Percentiles rank a stretch among this genome's conserved stretches.
Evolutionary conservation across 2,888 invertebrate species (phyloP).

Genomic region (Eupithecia pulchellata): DNA sequence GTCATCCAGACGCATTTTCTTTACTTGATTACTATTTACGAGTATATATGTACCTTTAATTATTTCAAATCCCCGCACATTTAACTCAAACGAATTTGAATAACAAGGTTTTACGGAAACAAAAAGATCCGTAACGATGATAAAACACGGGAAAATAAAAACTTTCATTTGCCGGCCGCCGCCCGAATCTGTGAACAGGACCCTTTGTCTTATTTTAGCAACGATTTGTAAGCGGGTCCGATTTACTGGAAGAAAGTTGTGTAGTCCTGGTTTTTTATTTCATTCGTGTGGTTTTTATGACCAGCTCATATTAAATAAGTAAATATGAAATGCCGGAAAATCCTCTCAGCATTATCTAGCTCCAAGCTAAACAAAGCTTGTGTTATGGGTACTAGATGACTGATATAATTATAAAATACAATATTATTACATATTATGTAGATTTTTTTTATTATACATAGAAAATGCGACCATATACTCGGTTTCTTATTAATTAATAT

Average conservation of each 20-base stretch:
- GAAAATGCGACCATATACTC: too few relatives aligned
- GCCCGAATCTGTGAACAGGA: slow-evolving; percentile 12
- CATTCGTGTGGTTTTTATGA: not conserved
- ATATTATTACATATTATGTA: too few relatives aligned
- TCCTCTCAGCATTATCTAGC: too few relatives aligned
- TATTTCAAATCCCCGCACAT: not conserved
- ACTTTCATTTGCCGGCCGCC: slow-evolving; percentile 33
- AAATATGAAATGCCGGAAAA: too few relatives aligned
- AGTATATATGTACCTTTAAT: not conserved
- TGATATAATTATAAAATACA: too few relatives aligned
- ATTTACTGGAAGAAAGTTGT: not conserved
- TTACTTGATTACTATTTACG: not conserved
- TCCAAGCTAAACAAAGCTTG: too few relatives aligned
- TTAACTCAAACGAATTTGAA: slow-evolving; percentile 2
- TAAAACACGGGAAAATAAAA: slow-evolving; percentile 40
- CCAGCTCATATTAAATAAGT: not conserved
- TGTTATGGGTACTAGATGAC: too few relatives aligned
- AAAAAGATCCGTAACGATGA: slow-evolving; percentile 42
- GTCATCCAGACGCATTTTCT: not conserved
- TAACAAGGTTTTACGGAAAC: slow-evolving; percentile 13
- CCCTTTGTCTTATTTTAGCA: slow-evolving; percentile 23
- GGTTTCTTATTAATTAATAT: too few relatives aligned
- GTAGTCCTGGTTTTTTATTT: not conserved
- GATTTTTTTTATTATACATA: too few relatives aligned
- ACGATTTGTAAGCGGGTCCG: slow-evolving; percentile 18